Evolutionary conservation across 2,888 invertebrate species (phyloP), one percentile per base, ranked within the genome.

Genomic region (Drosophila nr. medialis): DNA sequence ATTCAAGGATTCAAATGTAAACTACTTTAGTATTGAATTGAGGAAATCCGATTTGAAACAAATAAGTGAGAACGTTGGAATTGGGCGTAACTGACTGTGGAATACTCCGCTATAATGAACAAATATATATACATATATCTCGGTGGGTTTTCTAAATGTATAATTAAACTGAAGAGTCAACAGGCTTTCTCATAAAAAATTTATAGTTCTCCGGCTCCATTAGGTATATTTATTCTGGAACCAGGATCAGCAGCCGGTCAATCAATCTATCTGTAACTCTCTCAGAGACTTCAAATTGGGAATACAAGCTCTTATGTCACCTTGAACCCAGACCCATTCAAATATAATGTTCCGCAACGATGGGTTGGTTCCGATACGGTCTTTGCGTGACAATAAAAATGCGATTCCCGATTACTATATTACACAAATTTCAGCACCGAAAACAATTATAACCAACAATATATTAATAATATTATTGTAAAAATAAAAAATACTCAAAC

Each of bases 161-260:
- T 4, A 38, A 42, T 21, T 6, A 42, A 42, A 21, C 21, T 21
- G 1, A 21, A 10, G n/a, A n/a, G n/a, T 40, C 4, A 1, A 30
- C 30, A 30, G 8, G 1, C 0, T 40, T n/a, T 38, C 3, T 0
- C 18, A 4, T 1, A 40, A n/a, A 10, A 1, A 4, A 2, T 10
- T 4, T 4, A 40, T 40, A n/a, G 10, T n/a, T 40, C 4, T 40
- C 21, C 3, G n/a, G n/a, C n/a, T n/a, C n/a, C n/a, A 36, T 15
- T 15, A 15, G 36, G 15, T 15, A 13, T 36, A 15, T 15, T 36
- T 36, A 13, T 45, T 21, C 1, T 21, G 11, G 21, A 42, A 6
- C 42, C 11, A 21, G 6, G 11, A 13, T 42, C 21, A 13, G 6
- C 13, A 42, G 42, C 42, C 13, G 3, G 3, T 6, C 42, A 5